Evolutionary conservation across 2,797 vertebrate genomes (phyloP).

Genomic region (Gymnopithys bicolor): DNA sequence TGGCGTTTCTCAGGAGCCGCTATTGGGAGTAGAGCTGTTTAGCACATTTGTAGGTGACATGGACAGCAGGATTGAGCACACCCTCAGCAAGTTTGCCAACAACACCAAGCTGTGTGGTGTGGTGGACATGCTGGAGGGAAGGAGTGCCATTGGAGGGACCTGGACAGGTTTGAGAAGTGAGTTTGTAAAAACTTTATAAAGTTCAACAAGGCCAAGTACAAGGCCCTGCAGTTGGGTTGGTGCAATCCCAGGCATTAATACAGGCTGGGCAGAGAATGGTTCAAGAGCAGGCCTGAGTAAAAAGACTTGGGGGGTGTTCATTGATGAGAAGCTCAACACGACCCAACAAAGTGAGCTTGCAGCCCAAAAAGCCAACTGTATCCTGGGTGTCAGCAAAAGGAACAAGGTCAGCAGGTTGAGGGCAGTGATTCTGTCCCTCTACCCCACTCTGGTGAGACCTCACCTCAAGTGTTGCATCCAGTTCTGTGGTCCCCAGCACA

Average conservation of each 20-base stretch:
- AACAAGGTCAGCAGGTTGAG: neutral
- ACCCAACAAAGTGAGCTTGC: neutral
- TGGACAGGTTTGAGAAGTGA: neutral
- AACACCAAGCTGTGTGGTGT: neutral
- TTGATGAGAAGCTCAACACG: neutral
- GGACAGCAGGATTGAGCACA: neutral
- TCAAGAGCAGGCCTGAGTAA: neutral
- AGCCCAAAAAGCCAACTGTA: neutral
- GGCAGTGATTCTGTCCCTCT: neutral
- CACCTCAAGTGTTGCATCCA: neutral
- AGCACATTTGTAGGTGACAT: neutral
- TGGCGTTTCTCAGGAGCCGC: neutral
- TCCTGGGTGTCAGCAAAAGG: neutral
- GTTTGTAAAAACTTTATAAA: neutral
- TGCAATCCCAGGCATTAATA: neutral
- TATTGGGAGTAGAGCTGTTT: neutral
- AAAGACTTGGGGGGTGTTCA: neutral
- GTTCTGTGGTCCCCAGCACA: neutral
- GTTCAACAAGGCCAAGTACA: neutral
- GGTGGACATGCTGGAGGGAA: too few species aligned
- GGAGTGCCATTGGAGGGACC: neutral
- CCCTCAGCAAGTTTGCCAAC: neutral
- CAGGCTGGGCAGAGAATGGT: neutral
- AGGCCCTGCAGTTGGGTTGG: neutral
- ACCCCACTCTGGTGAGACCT: neutral